Percentiles rank a stretch among this genome's conserved stretches.
These are phyloP conservation scores for Calcarius lapponicus DNA, from an alignment of 2,797 vertebrate species.

Conservation along the genomic window DNA sequence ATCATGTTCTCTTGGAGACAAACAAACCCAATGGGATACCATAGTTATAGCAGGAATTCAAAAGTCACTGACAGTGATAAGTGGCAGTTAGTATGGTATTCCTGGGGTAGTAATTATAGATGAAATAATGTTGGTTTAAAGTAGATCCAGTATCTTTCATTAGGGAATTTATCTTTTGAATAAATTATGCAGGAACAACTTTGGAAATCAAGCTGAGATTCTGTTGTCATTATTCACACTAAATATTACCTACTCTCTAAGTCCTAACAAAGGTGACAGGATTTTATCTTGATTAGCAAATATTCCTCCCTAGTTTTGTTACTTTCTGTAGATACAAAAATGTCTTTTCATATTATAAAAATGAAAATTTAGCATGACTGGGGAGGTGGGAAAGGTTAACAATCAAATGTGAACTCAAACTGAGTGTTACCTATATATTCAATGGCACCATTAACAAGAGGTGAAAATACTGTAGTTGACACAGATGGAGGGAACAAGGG, in stretches of 20 bases:
- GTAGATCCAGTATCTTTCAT: constrained; percentile 38
- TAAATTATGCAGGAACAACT: constrained; percentile 51
- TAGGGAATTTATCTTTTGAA: constrained; percentile 55
- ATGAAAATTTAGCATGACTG: background rate
- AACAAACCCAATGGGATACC: constrained; percentile 49
- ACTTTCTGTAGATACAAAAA: background rate
- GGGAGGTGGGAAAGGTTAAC: background rate
- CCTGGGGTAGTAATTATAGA: constrained; percentile 53
- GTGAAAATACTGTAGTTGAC: constrained; percentile 10
- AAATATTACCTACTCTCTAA: constrained; percentile 13
- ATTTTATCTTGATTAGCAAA: background rate
- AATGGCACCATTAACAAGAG: constrained; percentile 17
- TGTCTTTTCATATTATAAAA: background rate
- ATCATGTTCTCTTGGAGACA: constrained; percentile 7
- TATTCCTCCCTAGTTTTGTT: background rate
- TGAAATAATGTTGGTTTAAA: constrained; percentile 53
- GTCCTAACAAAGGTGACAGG: background rate
- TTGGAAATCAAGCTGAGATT: constrained; percentile 50
- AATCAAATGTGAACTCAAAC: background rate
- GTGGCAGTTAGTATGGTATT: constrained; percentile 21
- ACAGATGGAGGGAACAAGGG: background rate
- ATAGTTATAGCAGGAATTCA: constrained; percentile 6
- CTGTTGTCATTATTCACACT: constrained; percentile 31
- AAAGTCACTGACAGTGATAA: constrained; percentile 47
- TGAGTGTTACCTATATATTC: background rate